Percentiles rank a stretch among this genome's conserved stretches.
These are phyloP conservation scores for Otus sunia DNA, from an alignment of 2,113 vertebrate species.

Conservation along the genomic window DNA sequence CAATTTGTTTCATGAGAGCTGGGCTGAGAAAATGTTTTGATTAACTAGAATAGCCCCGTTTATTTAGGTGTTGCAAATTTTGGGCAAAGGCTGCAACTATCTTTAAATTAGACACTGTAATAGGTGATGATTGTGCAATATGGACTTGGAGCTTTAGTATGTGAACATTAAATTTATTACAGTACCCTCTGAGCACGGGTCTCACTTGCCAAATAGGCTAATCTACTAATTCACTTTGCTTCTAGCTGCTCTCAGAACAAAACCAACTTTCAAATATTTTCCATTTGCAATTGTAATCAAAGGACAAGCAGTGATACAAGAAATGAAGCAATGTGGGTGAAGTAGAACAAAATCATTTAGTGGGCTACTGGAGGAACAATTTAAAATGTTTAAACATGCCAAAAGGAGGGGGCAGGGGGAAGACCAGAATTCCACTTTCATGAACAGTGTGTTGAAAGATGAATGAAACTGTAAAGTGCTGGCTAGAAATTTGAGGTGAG, in stretches of 20 bases:
- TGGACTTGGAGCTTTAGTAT: neutral
- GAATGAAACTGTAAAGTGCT: neutral
- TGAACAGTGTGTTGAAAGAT: neutral
- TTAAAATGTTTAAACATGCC: constrained; percentile 48
- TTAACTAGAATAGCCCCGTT: neutral
- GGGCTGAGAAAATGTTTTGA: neutral
- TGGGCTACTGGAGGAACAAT: constrained; percentile 66
- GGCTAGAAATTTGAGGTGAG: constrained; percentile 20
- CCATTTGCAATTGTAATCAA: constrained; percentile 69
- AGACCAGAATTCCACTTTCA: constrained; percentile 27
- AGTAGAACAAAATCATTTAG: constrained; percentile 72
- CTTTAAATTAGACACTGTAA: neutral
- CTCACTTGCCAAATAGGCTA: constrained; percentile 58
- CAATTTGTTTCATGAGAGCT: neutral
- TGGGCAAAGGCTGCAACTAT: neutral
- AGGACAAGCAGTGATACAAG: constrained; percentile 70
- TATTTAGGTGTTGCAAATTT: constrained; percentile 25
- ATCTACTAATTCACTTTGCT: constrained; percentile 47
- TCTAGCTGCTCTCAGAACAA: constrained; percentile 48
- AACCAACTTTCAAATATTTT: constrained; percentile 28
- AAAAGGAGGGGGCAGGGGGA: neutral
- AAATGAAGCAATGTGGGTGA: constrained; percentile 68
- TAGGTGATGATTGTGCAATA: constrained; percentile 43
- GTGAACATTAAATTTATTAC: constrained; percentile 7
- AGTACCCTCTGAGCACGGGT: neutral